Evolutionary conservation across 2,797 vertebrate species (phyloP).

Genomic region (Synanceia verrucosa): DNA sequence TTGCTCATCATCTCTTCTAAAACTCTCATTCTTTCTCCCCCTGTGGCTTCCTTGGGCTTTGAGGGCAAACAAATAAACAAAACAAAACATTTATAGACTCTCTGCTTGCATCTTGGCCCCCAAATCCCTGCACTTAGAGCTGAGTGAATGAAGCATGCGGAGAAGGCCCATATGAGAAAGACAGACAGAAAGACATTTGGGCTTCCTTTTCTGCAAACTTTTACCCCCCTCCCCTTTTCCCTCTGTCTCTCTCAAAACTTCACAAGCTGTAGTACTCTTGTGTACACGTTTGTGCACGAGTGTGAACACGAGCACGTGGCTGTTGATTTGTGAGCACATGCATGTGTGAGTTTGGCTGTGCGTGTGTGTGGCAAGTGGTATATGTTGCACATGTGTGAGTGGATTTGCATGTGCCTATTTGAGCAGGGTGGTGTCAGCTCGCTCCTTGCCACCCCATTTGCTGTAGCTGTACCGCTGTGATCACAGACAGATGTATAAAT

Average conservation of each 20-base stretch:
- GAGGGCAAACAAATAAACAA: slow-evolving; percentile 79
- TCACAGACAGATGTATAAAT: slow-evolving; percentile 99
- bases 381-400: slow-evolving; percentile 63
- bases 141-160: slow-evolving; percentile 73
- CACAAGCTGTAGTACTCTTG: slow-evolving; percentile 58
- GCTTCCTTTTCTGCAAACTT: slow-evolving; percentile 77
- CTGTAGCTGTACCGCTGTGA: slow-evolving; percentile 99
- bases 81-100: slow-evolving; percentile 81
- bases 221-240: slow-evolving; percentile 72
- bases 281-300: slow-evolving; percentile 23
- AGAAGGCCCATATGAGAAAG: slow-evolving; percentile 68
- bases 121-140: slow-evolving; percentile 67
- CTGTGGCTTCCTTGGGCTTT: slow-evolving; percentile 69
- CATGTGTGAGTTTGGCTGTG: slow-evolving; percentile 27
- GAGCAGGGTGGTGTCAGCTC: slow-evolving; percentile 84
- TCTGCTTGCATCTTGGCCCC: slow-evolving; percentile 68
- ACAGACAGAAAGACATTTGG: slow-evolving; percentile 67
- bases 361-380: slow-evolving; percentile 48
- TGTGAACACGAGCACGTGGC: slow-evolving; percentile 33
- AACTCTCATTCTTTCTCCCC: slow-evolving; percentile 55
- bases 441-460: slow-evolving; percentile 99
- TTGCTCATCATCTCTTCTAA: slow-evolving; percentile 41
- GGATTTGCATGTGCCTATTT: slow-evolving; percentile 69
- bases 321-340: slow-evolving; percentile 45
- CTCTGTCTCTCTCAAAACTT: slow-evolving; percentile 76